Percentiles rank a stretch among this genome's conserved stretches.
phyloP scores from a whole-genome alignment of 1,140 invertebrate species.

The Nomia melanderi region DNA sequence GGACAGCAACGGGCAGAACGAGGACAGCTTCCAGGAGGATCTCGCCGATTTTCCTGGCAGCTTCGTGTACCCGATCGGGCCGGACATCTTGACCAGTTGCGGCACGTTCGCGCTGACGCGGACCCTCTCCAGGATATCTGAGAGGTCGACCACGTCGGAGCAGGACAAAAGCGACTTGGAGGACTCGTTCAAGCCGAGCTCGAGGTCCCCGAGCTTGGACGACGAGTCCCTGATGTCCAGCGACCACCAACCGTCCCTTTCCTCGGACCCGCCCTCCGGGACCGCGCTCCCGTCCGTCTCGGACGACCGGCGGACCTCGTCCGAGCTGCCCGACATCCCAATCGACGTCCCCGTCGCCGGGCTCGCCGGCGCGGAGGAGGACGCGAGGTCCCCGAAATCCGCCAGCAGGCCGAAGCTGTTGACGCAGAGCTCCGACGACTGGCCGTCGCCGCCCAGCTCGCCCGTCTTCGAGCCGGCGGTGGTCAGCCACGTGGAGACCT shows the following conservation, averaged over 20 bases:
- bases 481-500: constrained; percentile 92
- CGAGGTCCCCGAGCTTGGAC: constrained; percentile 89
- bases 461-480: constrained; percentile 84
- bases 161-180: constrained; percentile 89
- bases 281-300: constrained; percentile 82
- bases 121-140: constrained; percentile 92
- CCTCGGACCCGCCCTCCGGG: constrained; percentile 87
- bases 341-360: constrained; percentile 82
- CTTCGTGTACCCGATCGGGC: constrained; percentile 86
- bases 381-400: constrained; percentile 78
- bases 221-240: constrained; percentile 91
- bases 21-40: constrained; percentile 87
- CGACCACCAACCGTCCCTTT: constrained; percentile 91
- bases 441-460: constrained; percentile 89
- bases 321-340: constrained; percentile 90
- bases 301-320: constrained; percentile 89
- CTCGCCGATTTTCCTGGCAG: constrained; percentile 87
- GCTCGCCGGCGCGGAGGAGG: constrained; percentile 77
- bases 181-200: constrained; percentile 91
- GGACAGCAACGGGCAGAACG: constrained; percentile 83
- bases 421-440: constrained; percentile 86
- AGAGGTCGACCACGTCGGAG: constrained; percentile 92
- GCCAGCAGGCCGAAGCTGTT: constrained; percentile 74
- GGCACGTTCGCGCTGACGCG: constrained; percentile 87
- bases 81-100: constrained; percentile 86